Base-by-base conservation (phyloP, 37 sponge, comb jelly and placozoan species). In the Dysidea cf. avara region DNA sequence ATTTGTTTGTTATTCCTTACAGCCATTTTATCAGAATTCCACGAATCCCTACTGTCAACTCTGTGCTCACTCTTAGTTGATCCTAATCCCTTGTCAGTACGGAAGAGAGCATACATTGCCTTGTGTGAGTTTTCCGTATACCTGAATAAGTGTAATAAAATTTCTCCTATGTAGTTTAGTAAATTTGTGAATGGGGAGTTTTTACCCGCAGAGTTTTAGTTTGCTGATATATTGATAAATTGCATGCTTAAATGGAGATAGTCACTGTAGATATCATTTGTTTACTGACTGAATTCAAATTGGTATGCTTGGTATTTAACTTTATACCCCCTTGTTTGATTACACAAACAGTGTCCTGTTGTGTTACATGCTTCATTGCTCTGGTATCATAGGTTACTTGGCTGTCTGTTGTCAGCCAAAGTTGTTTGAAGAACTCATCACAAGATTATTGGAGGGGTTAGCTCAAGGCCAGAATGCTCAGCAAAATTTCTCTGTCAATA, bases 51-150 rank as follows among this genome's bases (percentile, higher is more conserved):
- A 53, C 47, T 79, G 40, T 53, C 69, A 28, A 69, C 72, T 7
- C 70, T 83, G 14, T 51, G 83, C 21, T 85, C 90, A 2, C 67
- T 83, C 7, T 61, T 89, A 31, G 71, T 80, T 16, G 84, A 89
- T 46, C 90, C 90, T 31, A 64, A 65, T 31, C 84, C 90, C 1
- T 49, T 89, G 28, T 89, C 98, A 24, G 95, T 97, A 39, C 79
- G 95, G 57, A 97, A 97, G 81, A 84, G 98, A 55, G 76, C 95
- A 18, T 94, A 86, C 68, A 69, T 90, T 67, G 98, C 92, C 18
- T 64, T 97, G 9, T 87, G 98, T 94, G 39, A 92, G 79, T 87
- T n/a, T 0, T n/a, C n/a, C n/a, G n/a, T n/a, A n/a, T n/a, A n/a
- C n/a, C n/a, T 21, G 2, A 54, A 25, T 21, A 54, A n/a, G n/a